Percentiles rank a stretch among this genome's conserved stretches.
Evolutionary conservation across 2,113 vertebrate species (phyloP).

Genomic region (Anguilla japonica): DNA sequence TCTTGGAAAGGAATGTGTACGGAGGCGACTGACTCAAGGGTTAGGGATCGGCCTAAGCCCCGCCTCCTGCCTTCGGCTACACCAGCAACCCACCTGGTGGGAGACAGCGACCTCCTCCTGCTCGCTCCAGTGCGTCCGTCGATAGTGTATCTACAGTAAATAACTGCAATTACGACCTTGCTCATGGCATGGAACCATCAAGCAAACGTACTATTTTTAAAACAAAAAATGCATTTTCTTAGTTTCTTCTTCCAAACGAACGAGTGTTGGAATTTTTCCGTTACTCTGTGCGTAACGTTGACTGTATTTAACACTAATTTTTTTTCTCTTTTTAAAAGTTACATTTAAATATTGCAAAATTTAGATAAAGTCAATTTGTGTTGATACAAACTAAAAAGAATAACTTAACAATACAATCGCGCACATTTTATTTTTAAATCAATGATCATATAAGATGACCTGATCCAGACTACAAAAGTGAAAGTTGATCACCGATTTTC

Average conservation of each 20-base stretch:
- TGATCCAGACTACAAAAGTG: not conserved
- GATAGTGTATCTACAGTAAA: not conserved
- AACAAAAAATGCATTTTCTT: not conserved
- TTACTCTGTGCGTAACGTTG: not conserved
- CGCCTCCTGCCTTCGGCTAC: not conserved
- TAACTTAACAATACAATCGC: not conserved
- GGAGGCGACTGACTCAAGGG: not conserved
- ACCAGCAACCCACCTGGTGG: not conserved
- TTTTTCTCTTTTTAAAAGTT: too few species aligned
- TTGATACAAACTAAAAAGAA: too few species aligned
- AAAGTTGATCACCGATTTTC: slow-evolving; percentile 7
- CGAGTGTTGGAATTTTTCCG: not conserved
- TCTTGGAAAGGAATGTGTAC: slow-evolving; percentile 17
- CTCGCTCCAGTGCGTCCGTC: not conserved
- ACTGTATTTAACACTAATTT: too few species aligned
- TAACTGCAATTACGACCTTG: not conserved
- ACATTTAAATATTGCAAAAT: too few species aligned
- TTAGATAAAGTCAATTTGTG: too few species aligned
- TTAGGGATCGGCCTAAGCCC: not conserved
- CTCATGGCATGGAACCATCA: not conserved
- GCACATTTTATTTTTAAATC: not conserved
- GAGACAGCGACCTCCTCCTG: slow-evolving; percentile 3
- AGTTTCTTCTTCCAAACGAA: not conserved
- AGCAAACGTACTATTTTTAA: not conserved
- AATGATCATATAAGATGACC: not conserved